Evolutionary conservation across 2,888 invertebrate genomes (phyloP), one percentile per base, ranked within the genome.

Genomic region (Cephus spinipes): DNA sequence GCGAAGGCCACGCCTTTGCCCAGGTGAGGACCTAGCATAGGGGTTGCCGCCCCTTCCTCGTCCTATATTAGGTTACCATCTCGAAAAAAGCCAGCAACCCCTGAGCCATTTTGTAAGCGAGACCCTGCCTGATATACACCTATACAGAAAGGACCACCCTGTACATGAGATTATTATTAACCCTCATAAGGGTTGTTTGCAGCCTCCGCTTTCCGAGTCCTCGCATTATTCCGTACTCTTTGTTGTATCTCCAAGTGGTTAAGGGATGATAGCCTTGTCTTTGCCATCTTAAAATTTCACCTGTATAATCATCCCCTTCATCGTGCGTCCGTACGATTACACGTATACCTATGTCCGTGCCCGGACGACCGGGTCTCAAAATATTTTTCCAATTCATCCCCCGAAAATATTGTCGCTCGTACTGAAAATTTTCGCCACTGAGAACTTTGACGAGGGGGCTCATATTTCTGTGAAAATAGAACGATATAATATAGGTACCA

Each of bases 1-100:
- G 84, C 84, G 81, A 85, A 89, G 84, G 88, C 90, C 90, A 90
- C 90, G 90, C 90, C 90, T 90, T 90, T 89, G 87, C 89, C 90
- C 90, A 90, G 90, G 90, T 90, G 90, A 89, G 87, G 86, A 82
- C 83, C 87, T 78, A 77, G 79, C 76, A 82, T 79, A 71, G 77
- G 80, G 81, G 79, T 80, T 73, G 73, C 73, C 74, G 69, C 40
- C 77, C 77, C 75, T 77, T 79, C 79, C 74, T 71, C 34, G 74
- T 30, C 31, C 74, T 74, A 74, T 74, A 74, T 74, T 74, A n/a
- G 35, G 34, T 35, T 30, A 36, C 36, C 74, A n/a, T 74, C 74
- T 74, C 35, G 30, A 71, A 71, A 71, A 71, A 71, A 71, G 15
- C 71, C 23, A 31, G 71, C 71, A 12, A 71, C 33, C 30, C 74